Conservation (phyloP, 2,797 vertebrate genomes). For the Melanotaenia nigrans region DNA sequence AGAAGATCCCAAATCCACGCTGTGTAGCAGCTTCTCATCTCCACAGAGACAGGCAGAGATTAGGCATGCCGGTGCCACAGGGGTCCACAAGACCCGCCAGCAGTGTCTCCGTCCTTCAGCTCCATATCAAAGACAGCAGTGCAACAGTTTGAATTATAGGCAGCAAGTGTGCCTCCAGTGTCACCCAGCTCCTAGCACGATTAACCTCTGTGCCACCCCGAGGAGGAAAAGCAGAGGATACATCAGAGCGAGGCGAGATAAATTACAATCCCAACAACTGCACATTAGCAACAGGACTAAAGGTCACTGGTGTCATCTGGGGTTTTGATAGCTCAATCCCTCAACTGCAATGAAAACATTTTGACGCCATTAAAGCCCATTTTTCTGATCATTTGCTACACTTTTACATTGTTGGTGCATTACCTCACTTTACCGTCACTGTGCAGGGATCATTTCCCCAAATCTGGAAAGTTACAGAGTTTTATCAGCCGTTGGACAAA, state of each 20-base stretch:
- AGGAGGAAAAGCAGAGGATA: constrained; percentile 19
- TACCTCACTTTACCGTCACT: constrained; percentile 18
- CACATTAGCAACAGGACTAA: constrained; percentile 33
- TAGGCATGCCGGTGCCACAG: constrained; percentile 47
- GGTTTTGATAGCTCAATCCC: constrained; percentile 32
- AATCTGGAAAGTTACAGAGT: constrained; percentile 15
- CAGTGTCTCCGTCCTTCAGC: constrained; percentile 43
- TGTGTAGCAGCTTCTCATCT: constrained; percentile 52
- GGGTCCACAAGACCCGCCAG: constrained; percentile 33
- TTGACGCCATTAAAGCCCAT: not conserved
- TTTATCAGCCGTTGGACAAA: constrained; percentile 51
- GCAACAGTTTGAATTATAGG: constrained; percentile 66
- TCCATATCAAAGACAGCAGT: constrained; percentile 54
- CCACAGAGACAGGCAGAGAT: constrained; percentile 56
- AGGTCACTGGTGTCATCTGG: constrained; percentile 25
- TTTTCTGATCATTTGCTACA: not conserved
- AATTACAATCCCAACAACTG: constrained; percentile 63
- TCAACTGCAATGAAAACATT: not conserved
- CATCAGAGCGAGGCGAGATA: constrained; percentile 21
- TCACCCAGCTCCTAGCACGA: constrained; percentile 38
- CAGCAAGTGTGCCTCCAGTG: constrained; percentile 59
- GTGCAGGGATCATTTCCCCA: constrained; percentile 17
- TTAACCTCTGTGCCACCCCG: constrained; percentile 42
- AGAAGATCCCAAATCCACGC: constrained; percentile 48
- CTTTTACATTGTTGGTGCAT: not conserved